phyloP scores from a whole-genome alignment of 2,113 vertebrate genomes.

The Etia nguti region DNA sequence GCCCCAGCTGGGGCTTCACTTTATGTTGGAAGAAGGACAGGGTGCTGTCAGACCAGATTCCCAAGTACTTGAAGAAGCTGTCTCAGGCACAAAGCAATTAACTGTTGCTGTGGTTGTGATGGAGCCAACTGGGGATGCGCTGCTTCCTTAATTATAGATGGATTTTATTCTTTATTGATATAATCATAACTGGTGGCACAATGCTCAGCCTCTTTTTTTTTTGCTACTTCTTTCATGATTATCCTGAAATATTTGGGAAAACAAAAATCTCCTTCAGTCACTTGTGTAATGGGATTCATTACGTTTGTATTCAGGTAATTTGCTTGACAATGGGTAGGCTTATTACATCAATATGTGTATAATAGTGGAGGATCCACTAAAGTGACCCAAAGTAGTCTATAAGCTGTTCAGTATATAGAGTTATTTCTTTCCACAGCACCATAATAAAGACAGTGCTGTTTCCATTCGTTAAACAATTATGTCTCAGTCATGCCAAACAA shows the following conservation, averaged over 20 bases:
- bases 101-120: slow-evolving; percentile 34
- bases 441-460: not conserved
- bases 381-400: not conserved
- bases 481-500: not conserved
- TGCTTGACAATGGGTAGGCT: not conserved
- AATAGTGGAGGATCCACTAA: not conserved
- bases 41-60: slow-evolving; percentile 46
- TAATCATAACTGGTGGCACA: slow-evolving; percentile 5
- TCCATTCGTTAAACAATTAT: slow-evolving; percentile 24
- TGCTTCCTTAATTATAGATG: slow-evolving; percentile 37
- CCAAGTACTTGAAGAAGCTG: slow-evolving; percentile 15
- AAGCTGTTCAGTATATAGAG: not conserved
- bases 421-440: slow-evolving; percentile 1
- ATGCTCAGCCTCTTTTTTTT: not conserved
- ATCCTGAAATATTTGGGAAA: not conserved
- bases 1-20: slow-evolving; percentile 24
- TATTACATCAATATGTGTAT: slow-evolving; percentile 11
- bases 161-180: slow-evolving; percentile 23
- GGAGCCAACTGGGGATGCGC: slow-evolving; percentile 2
- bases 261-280: not conserved
- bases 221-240: not conserved
- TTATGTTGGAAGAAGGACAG: slow-evolving; percentile 21
- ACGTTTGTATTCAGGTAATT: slow-evolving; percentile 1
- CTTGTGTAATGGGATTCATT: slow-evolving; percentile 10
- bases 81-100: slow-evolving; percentile 55